phyloP scores from a whole-genome alignment of 1,140 invertebrate genomes.

The Hormaphis cornu region DNA sequence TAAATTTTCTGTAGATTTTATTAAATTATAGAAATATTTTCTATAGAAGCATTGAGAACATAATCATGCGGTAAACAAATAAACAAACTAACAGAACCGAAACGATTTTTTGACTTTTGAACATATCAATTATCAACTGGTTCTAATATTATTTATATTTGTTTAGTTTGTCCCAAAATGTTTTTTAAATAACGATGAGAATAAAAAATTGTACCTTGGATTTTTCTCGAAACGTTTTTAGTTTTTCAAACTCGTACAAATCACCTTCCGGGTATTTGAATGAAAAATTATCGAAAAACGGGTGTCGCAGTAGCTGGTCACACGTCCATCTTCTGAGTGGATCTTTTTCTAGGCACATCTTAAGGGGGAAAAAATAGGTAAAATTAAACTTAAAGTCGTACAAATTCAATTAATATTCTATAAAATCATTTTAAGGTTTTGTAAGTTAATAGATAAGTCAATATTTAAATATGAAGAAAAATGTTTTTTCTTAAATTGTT shows the following conservation, averaged over 20 bases:
- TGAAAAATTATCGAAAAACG: slow-evolving; percentile 74
- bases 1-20: no score
- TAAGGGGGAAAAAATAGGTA: slow-evolving; percentile 37
- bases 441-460: background rate
- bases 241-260: slow-evolving; percentile 58
- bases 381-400: background rate
- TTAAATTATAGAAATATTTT: no score
- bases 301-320: slow-evolving; percentile 78
- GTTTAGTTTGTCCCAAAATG: no score
- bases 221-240: slow-evolving; percentile 49
- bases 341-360: slow-evolving; percentile 93
- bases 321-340: slow-evolving; percentile 82
- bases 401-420: background rate
- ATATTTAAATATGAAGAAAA: background rate
- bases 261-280: slow-evolving; percentile 65
- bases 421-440: background rate
- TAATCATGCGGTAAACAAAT: no score
- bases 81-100: no score
- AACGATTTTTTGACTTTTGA: no score
- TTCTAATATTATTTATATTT: no score
- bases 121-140: no score
- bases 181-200: no score
- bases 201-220: slow-evolving; percentile 46
- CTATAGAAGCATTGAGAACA: no score
- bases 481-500: background rate